Base-by-base conservation (phyloP, 2,113 vertebrate genomes). In the Smithornis capensis region DNA sequence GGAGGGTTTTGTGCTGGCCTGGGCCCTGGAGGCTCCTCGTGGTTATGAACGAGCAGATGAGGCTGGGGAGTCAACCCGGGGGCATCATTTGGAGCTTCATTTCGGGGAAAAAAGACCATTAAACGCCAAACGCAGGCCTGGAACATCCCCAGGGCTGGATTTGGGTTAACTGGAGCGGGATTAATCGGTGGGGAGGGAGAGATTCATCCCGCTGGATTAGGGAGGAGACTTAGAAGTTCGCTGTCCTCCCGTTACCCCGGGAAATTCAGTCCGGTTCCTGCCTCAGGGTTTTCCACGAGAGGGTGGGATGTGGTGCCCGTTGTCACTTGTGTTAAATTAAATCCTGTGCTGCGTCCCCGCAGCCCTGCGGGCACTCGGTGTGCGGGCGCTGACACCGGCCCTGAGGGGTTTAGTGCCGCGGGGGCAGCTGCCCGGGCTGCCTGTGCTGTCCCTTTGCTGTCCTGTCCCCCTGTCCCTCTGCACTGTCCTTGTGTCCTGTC, bases 181-280 rank as follows among this genome's bases (percentile, higher is more conserved):
- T n/a, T 63, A 4, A 28, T 7, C 4, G 2, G 8, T 40, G 31
- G 10, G 19, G 4, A 12, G 47, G 29, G 13, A 15, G 24, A 1
- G 1, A 21, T 27, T 37, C 1, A 4, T 22, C 6, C 2, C 3
- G 0, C 4, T 22, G 3, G 7, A 5, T 15, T 7, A 19, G 37
- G 7, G 37, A 7, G 7, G 13, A 29, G 35, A 31, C 35, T 19
- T 1, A 0, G 0, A 31, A 9, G 33, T 47, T 47, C 18, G 10
- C 21, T 2, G 5, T 21, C 15, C 45, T 38, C 2, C 5, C 7
- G 1, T 44, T 35, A 21, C 33, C 12, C 4, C 4, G 4, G 33
- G 29, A 12, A 10, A 5, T 29, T 60, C 1, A 3, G 44, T 31
- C 11, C 15, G 10, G 7, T 40, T 40, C 3, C 6, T 4, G 2